Conservation (phyloP, 35 echinoderm and acorn worm species). For the Apostichopus parvimensis region DNA sequence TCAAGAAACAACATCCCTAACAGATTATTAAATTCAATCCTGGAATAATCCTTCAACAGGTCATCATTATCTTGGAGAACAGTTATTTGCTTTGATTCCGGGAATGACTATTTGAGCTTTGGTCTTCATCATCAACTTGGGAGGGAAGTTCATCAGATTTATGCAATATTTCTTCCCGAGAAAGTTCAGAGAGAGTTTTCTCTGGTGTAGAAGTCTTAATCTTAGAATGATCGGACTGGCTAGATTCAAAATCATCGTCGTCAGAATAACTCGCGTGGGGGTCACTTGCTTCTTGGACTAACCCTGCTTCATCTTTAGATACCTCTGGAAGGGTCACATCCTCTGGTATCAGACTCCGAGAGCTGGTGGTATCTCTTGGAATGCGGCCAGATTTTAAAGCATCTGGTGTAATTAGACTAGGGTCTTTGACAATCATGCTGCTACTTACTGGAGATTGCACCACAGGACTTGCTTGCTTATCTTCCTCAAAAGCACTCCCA, state of each 20-base stretch:
- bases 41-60: not conserved
- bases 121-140: not conserved
- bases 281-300: not conserved
- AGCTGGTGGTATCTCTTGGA: not conserved
- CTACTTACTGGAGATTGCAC: not conserved
- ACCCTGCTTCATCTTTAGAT: conserved; percentile 9
- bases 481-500: not conserved
- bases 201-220: conserved; percentile 43
- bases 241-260: conserved; percentile 32
- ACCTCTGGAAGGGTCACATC: conserved; percentile 28
- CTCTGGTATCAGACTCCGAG: not conserved
- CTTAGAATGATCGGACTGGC: not conserved
- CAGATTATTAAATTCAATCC: no score
- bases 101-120: not conserved
- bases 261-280: not conserved
- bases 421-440: not conserved
- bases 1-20: no score
- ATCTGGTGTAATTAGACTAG: conserved; percentile 13
- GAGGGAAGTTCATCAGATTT: conserved; percentile 8
- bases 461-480: not conserved
- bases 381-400: not conserved
- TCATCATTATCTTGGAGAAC: not conserved
- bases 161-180: not conserved
- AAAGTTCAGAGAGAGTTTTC: not conserved
- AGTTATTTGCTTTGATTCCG: not conserved